Evolutionary conservation across 2,888 invertebrate species (phyloP).

Genomic region (Macaria liturata): DNA sequence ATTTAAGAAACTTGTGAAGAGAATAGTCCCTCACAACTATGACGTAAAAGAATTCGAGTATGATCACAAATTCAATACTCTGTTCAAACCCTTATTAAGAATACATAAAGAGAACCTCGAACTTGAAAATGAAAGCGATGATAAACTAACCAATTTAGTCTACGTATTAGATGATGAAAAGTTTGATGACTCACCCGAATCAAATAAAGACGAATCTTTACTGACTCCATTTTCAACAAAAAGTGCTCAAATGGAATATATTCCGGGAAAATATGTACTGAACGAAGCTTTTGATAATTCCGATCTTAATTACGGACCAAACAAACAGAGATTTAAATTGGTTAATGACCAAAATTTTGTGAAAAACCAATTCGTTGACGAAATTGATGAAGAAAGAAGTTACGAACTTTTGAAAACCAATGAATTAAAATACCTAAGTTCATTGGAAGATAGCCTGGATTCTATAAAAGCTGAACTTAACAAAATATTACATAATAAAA

Average conservation of each 20-base stretch:
- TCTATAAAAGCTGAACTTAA: too few species aligned
- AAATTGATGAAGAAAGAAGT: too few species aligned
- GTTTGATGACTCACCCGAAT: neutral
- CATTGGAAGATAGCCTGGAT: too few species aligned
- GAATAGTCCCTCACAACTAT: conserved; percentile 39
- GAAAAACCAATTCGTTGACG: too few species aligned
- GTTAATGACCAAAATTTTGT: neutral
- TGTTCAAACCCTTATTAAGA: conserved; percentile 41
- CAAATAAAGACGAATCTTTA: conserved; percentile 7
- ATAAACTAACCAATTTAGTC: conserved; percentile 14
- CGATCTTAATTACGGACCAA: too few species aligned
- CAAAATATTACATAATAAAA: too few species aligned
- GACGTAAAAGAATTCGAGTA: conserved; percentile 31
- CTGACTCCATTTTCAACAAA: conserved; percentile 14
- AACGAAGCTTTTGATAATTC: too few species aligned
- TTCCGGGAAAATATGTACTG: neutral
- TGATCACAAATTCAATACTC: conserved; percentile 34
- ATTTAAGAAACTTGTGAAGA: conserved; percentile 33
- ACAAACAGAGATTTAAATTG: neutral
- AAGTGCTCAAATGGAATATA: conserved; percentile 9
- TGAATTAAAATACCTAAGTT: too few species aligned
- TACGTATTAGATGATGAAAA: conserved; percentile 6
- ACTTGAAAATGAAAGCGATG: neutral
- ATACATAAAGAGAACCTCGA: conserved; percentile 35
- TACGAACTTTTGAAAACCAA: too few species aligned